phyloP scores from a whole-genome alignment of 2,113 vertebrate species.

The Natator depressus region DNA sequence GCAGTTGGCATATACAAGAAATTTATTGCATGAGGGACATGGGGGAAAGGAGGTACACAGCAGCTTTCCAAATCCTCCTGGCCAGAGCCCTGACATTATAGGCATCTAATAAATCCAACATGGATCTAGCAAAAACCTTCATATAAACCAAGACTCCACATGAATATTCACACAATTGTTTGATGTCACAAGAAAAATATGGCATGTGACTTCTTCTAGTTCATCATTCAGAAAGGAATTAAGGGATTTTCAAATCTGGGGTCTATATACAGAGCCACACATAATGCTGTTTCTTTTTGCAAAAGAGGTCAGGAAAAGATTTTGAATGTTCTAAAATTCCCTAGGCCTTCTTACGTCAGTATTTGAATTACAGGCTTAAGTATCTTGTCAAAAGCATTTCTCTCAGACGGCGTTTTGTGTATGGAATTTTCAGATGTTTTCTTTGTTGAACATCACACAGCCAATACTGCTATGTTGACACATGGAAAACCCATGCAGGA shows the following conservation, averaged over 20 bases:
- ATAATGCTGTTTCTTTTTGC: neutral
- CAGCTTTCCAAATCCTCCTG: neutral
- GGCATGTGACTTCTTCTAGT: neutral
- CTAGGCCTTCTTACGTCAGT: neutral
- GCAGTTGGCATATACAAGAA: rapidly evolving
- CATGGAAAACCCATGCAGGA: neutral
- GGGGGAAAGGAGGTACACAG: neutral
- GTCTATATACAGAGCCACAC: neutral
- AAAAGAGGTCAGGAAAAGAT: neutral
- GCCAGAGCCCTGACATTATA: neutral
- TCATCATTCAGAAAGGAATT: neutral
- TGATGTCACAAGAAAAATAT: neutral
- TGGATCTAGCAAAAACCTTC: neutral
- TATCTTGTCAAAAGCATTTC: neutral
- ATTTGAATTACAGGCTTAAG: neutral
- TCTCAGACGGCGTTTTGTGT: neutral
- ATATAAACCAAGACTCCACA: neutral
- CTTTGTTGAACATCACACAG: neutral
- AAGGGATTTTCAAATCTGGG: neutral
- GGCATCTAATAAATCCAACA: neutral
- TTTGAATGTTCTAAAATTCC: neutral
- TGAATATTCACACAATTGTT: neutral
- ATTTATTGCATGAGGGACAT: neutral
- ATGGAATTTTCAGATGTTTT: neutral
- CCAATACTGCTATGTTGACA: neutral